These are phyloP conservation scores for Palloptera scutellata DNA, from an alignment of 2,888 invertebrate species.

Conservation along the genomic window DNA sequence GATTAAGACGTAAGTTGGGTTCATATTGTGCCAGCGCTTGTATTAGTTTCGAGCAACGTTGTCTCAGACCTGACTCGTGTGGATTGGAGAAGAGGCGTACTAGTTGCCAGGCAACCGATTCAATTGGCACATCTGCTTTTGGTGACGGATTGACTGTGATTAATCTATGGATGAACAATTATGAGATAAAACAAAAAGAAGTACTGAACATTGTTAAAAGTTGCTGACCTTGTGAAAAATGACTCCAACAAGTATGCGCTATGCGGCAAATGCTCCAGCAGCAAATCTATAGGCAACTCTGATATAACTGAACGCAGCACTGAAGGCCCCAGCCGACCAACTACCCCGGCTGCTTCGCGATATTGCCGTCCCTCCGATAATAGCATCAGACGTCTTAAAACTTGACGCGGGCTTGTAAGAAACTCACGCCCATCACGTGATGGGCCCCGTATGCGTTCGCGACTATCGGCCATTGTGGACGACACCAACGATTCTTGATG, in stretches of 20 bases:
- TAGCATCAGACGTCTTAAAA: constrained; percentile 75
- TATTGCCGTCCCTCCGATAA: constrained; percentile 89
- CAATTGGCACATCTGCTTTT: constrained; percentile 75
- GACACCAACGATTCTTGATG: constrained; percentile 50
- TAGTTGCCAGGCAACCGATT: constrained; percentile 85
- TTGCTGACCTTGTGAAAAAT: constrained; percentile 73
- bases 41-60: constrained; percentile 70
- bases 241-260: constrained; percentile 88
- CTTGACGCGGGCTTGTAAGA: constrained; percentile 74
- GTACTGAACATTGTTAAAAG: background rate
- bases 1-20: constrained; percentile 72
- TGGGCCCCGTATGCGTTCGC: constrained; percentile 76
- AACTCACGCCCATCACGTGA: constrained; percentile 68
- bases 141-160: constrained; percentile 64
- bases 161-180: constrained; percentile 54
- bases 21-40: constrained; percentile 71
- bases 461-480: constrained; percentile 72
- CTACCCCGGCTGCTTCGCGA: constrained; percentile 87
- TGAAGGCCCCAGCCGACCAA: constrained; percentile 80
- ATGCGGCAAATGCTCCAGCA: constrained; percentile 90
- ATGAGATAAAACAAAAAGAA: constrained; percentile 4
- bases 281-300: constrained; percentile 84
- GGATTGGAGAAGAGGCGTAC: constrained; percentile 75
- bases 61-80: constrained; percentile 70
- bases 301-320: constrained; percentile 79